Base-by-base conservation (phyloP, 1,140 invertebrate genomes). In the Vollenhovia emeryi region DNA sequence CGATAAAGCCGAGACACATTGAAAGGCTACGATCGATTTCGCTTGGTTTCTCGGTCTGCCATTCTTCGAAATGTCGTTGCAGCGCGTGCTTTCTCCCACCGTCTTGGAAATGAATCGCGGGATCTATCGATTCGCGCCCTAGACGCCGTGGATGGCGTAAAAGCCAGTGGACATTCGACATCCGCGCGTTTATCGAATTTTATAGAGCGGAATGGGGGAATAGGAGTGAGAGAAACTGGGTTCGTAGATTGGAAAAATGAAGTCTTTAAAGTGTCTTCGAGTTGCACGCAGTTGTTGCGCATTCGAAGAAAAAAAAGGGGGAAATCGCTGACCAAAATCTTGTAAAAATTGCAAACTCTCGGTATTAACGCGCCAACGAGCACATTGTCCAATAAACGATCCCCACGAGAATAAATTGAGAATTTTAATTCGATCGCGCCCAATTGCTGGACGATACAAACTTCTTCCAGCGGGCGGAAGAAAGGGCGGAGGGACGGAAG, bases 1-100 rank as follows among this genome's bases (percentile, higher is more conserved):
- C 92, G 93, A 94, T 93, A 93, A 93, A 92, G 88, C 89, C 88
- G 91, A 93, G 92, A 94, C 92, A 94, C 92, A 94, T 93, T 92
- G 91, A 92, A 90, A 90, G 89, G 82, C 87, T 75, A 11, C 59
- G 78, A 93, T 93, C 92, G 91, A 93, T 92, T 85, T 87, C 86
- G 73, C 86, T 89, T 82, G 87, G 83, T 91, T 92, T 92, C 87
- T 90, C 87, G 84, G 79, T 50, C 83, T 90, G 85, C 88, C 84
- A 80, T 85, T 87, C 80, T 85, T 86, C 66, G 64, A 33, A 82
- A 73, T 57, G 78, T 71, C 78, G 66, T 82, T 82, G 78, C 66
- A 50, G 78, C 50, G 78, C 36, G 50, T 40, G 66, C 50, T 82
- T 73, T 82, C 66, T 82, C 50, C 78, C 78, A 71, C 50, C 78